These are phyloP conservation scores for Moxostoma hubbsi DNA, from an alignment of 2,797 vertebrate genomes.

Conservation along the genomic window DNA sequence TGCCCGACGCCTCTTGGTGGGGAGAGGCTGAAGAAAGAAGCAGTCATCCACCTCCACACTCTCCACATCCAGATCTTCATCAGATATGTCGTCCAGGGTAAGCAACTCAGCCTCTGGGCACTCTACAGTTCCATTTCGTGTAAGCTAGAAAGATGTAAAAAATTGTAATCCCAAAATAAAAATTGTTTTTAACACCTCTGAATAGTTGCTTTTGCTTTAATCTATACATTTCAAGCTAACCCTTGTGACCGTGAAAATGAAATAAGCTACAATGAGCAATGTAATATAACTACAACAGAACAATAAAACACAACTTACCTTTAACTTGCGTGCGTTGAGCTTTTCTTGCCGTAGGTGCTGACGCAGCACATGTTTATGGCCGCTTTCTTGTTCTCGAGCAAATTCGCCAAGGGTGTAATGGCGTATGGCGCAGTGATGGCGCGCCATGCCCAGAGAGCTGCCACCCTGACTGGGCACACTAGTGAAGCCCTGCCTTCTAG, in stretches of 20 bases:
- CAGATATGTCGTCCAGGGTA: slow-evolving; percentile 91
- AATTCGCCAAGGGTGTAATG: slow-evolving; percentile 94
- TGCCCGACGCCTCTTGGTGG: slow-evolving; percentile 90
- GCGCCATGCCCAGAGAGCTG: slow-evolving; percentile 95
- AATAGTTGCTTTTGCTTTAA: too few species aligned
- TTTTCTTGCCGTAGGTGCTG: slow-evolving; percentile 96
- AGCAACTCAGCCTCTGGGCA: slow-evolving; percentile 90
- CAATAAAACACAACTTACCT: slow-evolving; percentile 73
- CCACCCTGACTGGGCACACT: slow-evolving; percentile 96
- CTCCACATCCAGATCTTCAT: slow-evolving; percentile 92
- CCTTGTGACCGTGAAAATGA: too few species aligned
- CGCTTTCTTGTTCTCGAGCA: slow-evolving; percentile 89
- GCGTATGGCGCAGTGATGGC: slow-evolving; percentile 88
- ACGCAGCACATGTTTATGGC: slow-evolving; percentile 86
- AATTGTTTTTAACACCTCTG: too few species aligned
- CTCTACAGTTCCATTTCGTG: slow-evolving; percentile 90
- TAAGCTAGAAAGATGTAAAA: slow-evolving; percentile 79
- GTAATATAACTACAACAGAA: not conserved
- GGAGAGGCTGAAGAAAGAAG: slow-evolving; percentile 93
- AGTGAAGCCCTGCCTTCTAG: slow-evolving; percentile 92
- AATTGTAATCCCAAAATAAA: not conserved
- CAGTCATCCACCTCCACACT: slow-evolving; percentile 93
- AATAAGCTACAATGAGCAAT: too few species aligned
- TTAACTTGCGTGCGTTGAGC: slow-evolving; percentile 92
- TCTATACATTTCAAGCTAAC: too few species aligned